Conservation (phyloP, 2,113 vertebrate species). For the Pelecanoides urinatrix region DNA sequence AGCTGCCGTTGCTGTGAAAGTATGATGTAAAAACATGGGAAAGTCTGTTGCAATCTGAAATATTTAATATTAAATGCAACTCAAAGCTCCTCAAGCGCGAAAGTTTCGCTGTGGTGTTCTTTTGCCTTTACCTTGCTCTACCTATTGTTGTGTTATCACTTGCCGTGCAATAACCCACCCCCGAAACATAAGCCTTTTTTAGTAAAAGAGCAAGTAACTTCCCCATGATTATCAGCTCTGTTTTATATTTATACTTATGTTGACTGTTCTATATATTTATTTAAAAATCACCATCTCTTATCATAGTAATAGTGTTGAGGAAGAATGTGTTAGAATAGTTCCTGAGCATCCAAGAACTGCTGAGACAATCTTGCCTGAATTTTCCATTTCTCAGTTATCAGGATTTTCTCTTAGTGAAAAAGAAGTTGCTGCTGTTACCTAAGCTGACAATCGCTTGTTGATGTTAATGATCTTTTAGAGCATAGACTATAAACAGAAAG, state of each 20-base stretch:
- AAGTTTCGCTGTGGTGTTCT: accelerated
- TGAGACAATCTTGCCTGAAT: not conserved
- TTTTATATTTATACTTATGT: not conserved
- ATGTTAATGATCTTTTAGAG: conserved; percentile 1
- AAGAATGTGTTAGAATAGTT: not conserved
- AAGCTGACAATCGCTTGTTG: conserved; percentile 5
- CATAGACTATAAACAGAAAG: not conserved
- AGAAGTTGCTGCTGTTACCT: conserved; percentile 8
- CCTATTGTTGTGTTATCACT: not conserved
- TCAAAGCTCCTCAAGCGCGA: not conserved
- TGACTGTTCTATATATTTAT: not conserved
- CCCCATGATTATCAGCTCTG: not conserved
- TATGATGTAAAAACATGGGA: not conserved
- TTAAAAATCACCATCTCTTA: not conserved
- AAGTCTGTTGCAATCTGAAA: not conserved
- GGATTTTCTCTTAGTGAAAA: not conserved
- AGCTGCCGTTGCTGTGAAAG: not conserved
- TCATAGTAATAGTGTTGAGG: not conserved
- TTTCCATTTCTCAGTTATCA: conserved; percentile 21
- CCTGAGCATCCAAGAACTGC: not conserved
- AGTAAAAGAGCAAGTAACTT: not conserved
- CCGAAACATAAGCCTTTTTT: not conserved
- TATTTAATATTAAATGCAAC: not conserved
- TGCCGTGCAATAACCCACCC: not conserved
- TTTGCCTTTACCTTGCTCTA: not conserved